Conservation (phyloP, 2,113 vertebrate species). For the Passer montanus region DNA sequence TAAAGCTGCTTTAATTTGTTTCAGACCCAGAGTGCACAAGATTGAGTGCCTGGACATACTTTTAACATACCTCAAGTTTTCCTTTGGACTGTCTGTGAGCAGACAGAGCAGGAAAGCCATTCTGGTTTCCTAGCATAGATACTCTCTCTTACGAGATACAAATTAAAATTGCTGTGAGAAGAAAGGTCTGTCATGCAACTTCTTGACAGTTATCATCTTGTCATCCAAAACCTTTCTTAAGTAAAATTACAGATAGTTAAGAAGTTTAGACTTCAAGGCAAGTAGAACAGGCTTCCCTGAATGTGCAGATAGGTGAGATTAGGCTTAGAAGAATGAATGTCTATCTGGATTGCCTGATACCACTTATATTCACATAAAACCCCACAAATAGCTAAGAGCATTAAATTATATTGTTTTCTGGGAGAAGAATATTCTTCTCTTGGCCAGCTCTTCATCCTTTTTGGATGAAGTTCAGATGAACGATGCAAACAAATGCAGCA, state of each 20-base stretch:
- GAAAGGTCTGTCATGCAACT: background rate
- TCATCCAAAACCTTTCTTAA: background rate
- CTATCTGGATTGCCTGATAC: background rate
- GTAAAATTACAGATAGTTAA: background rate
- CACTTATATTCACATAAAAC: background rate
- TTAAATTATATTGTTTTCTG: background rate
- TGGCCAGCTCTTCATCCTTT: background rate
- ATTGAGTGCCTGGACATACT: background rate
- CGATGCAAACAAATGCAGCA: background rate
- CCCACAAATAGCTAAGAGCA: background rate
- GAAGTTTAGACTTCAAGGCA: background rate
- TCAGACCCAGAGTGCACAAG: background rate
- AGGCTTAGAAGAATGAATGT: background rate
- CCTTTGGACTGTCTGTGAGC: background rate
- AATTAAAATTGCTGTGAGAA: background rate
- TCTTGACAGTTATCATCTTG: background rate
- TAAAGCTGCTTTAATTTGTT: slow-evolving; percentile 3
- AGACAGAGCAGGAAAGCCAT: background rate
- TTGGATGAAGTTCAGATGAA: background rate
- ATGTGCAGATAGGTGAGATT: background rate
- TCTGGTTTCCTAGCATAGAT: background rate
- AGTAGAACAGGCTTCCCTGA: background rate
- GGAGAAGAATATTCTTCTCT: background rate
- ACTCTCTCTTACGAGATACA: background rate
- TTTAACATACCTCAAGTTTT: background rate